Percentiles rank a stretch among this genome's conserved stretches.
Conservation (phyloP, 30 jellyfish, hydroid and myxozoan species). For the Aurelia aurita region DNA sequence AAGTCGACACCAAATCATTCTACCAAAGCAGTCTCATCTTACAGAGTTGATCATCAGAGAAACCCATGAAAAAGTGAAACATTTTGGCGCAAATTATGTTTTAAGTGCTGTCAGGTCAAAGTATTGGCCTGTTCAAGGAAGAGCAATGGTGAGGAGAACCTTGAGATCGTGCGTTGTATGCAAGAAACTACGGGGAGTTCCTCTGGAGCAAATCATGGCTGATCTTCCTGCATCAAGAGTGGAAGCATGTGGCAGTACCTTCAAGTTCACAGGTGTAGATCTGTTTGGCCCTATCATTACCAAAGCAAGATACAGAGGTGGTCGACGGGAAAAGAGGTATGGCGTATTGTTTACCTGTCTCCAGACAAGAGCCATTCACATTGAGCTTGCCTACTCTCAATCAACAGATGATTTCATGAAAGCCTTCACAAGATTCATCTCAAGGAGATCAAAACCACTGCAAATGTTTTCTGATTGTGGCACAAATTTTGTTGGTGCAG, state of each 20-base stretch:
- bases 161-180: neutral
- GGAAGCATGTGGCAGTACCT: conserved; percentile 17
- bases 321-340: conserved; percentile 48
- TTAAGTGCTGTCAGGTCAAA: neutral
- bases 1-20: neutral
- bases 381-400: conserved; percentile 27
- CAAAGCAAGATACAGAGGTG: conserved; percentile 37
- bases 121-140: conserved; percentile 36
- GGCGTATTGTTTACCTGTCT: conserved; percentile 45
- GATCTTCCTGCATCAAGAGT: neutral
- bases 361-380: conserved; percentile 57
- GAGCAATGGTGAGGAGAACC: conserved; percentile 27
- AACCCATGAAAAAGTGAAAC: neutral
- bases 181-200: neutral
- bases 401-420: conserved; percentile 40
- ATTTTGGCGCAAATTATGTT: neutral
- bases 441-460: conserved; percentile 34
- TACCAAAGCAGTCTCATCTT: conserved; percentile 11
- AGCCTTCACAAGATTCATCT: conserved; percentile 25
- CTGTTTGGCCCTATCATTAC: conserved; percentile 41
- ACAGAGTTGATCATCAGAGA: neutral
- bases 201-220: neutral
- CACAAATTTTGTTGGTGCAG: conserved; percentile 3
- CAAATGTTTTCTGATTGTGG: conserved; percentile 37
- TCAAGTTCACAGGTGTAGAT: conserved; percentile 46